Base-by-base conservation (phyloP, 1,140 invertebrate genomes). In the Drosophila suzukii region DNA sequence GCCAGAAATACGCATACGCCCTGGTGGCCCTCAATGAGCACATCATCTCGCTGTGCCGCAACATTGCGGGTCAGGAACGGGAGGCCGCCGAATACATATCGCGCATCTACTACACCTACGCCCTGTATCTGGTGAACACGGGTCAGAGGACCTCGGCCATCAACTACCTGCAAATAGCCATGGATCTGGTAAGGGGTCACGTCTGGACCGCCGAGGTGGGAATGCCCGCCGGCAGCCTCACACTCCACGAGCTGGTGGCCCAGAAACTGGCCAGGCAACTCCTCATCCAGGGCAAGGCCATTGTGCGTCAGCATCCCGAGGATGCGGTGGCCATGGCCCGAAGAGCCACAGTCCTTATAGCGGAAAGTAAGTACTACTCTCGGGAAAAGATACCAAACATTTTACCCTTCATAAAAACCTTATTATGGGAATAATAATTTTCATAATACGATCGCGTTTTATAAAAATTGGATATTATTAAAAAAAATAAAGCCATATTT, bases 81-180 rank as follows among this genome's bases (percentile, higher is more conserved):
- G 89, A 82, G 12, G 71, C 89, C 6, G 50, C 47, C 24, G 89
- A 91, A 38, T 79, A 72, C 51, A 79, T 91, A 6, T 67, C 89
- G 0, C 84, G 89, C 38, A 91, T 91, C 38, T 91, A 89, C 53
- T 76, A 82, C 24, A 58, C 49, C 3, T 91, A 77, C n/a, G 84
- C 78, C 27, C 7, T 51, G 5, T 80, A 76, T 27, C 62, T 77
- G 30, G 60, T 73, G 3, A 43, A 46, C 8, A 54, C 24, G 0
- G 75, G 73, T 0, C 51, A 85, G 47, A 39, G 68, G 0, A 34
- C 27, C 7, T 63, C 46, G 38, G 72, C 78, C 3, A 81, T 91
- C 3, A 56, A 49, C 10, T 91, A 84, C 53, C 54, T 91, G 13
- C 50, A 81, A 36, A 61, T 65, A 5, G 68, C 83, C 0, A 60